A percentile compares a stretch with the other conserved stretches of the same genome.
Evolutionary conservation across 2,888 invertebrate species (phyloP).

Genomic region (Rhagonycha fulva): DNA sequence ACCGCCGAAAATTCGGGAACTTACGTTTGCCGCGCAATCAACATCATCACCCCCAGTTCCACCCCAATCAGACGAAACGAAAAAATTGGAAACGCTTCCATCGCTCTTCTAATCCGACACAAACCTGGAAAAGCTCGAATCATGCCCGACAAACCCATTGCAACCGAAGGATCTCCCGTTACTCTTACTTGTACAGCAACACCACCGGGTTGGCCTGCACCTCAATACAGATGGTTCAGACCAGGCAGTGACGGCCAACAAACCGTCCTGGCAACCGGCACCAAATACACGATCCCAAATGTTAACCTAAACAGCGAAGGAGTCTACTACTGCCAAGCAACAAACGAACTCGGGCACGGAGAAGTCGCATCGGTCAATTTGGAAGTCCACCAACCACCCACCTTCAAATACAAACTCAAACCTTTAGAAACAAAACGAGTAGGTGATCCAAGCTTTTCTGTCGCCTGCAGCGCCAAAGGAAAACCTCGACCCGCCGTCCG

Average conservation of each 20-base stretch:
- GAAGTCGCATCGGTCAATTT: slow-evolving; percentile 82
- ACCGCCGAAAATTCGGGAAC: slow-evolving; percentile 86
- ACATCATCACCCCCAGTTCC: slow-evolving; percentile 76
- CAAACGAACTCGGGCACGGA: slow-evolving; percentile 86
- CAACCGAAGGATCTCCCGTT: slow-evolving; percentile 81
- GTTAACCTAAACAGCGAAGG: slow-evolving; percentile 87
- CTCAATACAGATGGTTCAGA: slow-evolving; percentile 88
- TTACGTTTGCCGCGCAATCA: slow-evolving; percentile 87
- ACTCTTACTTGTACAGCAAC: slow-evolving; percentile 84
- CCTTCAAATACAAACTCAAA: slow-evolving; percentile 80
- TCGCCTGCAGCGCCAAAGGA: slow-evolving; percentile 84
- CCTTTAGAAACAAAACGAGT: slow-evolving; percentile 80
- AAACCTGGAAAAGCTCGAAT: slow-evolving; percentile 84
- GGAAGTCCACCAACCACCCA: slow-evolving; percentile 87
- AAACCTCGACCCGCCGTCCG: slow-evolving; percentile 83
- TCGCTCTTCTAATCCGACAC: slow-evolving; percentile 83
- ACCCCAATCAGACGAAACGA: slow-evolving; percentile 68
- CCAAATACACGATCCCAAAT: slow-evolving; percentile 82
- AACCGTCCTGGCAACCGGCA: slow-evolving; percentile 75
- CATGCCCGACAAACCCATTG: slow-evolving; percentile 81
- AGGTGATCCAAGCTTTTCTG: slow-evolving; percentile 77
- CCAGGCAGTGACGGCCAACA: slow-evolving; percentile 69
- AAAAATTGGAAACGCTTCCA: slow-evolving; percentile 78
- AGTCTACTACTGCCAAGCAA: slow-evolving; percentile 87
- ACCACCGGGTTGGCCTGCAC: slow-evolving; percentile 92